Evolutionary conservation across 2,113 vertebrate species (phyloP).

Genomic region (Oryzias melastigma): DNA sequence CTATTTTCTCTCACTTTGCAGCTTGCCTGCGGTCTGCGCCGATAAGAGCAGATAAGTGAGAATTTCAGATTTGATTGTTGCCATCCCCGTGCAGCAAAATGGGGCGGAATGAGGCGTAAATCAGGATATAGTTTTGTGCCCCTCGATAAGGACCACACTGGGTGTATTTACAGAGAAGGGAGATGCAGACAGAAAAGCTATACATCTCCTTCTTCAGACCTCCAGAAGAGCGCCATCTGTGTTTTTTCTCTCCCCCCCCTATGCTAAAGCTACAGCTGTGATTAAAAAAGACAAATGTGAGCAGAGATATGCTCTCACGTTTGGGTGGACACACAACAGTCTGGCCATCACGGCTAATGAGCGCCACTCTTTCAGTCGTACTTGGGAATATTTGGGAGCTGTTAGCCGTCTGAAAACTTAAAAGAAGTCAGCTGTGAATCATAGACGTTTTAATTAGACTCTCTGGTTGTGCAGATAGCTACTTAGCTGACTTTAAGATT

Average conservation of each 20-base stretch:
- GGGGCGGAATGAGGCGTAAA: slow-evolving; percentile 24
- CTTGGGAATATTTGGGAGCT: slow-evolving; percentile 25
- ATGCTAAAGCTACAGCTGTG: slow-evolving; percentile 33
- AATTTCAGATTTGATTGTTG: slow-evolving; percentile 16
- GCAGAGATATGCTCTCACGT: background rate
- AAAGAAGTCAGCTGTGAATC: slow-evolving; percentile 39
- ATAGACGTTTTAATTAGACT: slow-evolving; percentile 33
- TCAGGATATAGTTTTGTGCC: slow-evolving; percentile 41
- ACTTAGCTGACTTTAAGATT: slow-evolving; percentile 50
- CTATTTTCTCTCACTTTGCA: slow-evolving; percentile 43
- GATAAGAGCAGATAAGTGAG: slow-evolving; percentile 3
- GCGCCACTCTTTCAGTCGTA: slow-evolving; percentile 15
- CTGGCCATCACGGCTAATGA: slow-evolving; percentile 36
- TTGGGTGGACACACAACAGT: slow-evolving; percentile 1
- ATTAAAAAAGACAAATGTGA: slow-evolving; percentile 45
- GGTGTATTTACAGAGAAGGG: slow-evolving; percentile 45
- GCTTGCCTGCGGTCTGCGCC: slow-evolving; percentile 8
- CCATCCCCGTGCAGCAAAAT: slow-evolving; percentile 19
- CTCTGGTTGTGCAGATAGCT: slow-evolving; percentile 30
- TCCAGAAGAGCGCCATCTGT: slow-evolving; percentile 44
- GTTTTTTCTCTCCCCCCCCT: background rate
- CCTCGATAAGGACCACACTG: slow-evolving; percentile 54
- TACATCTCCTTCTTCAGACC: slow-evolving; percentile 33
- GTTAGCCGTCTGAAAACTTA: slow-evolving; percentile 24
- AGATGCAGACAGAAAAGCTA: slow-evolving; percentile 36